Base-by-base conservation (phyloP, 2,113 vertebrate species). In the Apaloderma vittatum region DNA sequence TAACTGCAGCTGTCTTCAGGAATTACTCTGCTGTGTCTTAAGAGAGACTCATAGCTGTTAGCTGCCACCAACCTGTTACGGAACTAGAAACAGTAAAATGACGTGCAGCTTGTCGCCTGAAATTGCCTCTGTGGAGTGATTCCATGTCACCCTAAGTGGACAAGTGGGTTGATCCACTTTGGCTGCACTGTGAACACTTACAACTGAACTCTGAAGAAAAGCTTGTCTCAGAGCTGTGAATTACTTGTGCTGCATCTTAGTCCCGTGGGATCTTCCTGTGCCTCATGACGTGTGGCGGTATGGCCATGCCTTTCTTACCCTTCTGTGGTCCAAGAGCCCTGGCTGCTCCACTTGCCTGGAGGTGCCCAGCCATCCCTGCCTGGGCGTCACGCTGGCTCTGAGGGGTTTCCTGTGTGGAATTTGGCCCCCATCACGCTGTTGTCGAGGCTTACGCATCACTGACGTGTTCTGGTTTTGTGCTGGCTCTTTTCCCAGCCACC, bases 391-490 rank as follows among this genome's bases (percentile, higher is more conserved):
- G 7, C 18, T n/a, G 65, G 8, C 46, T 62, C 37, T 21, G 24
- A 6, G 34, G 43, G 52, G 26, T 65, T 66, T 77, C 55, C 57
- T 22, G 18, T 2, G 0, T 10, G 21, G 43, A 63, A 52, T 79
- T 85, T 52, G 68, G 68, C 45, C 12, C 66, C 2, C 17, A 1
- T 3, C 26, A 26, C 45, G 16, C 45, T 40, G 40, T 40, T 0
- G 0, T 12, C 2, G 2, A 51, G 63, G 32, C 21, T 59, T 52
- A 40, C 2, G 2, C 4, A 1, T 66, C 27, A 15, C 37, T 36
- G 2, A 22, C 48, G 72, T 57, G 10, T 55, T 90, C 17, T 10
- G 17, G 4, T 1, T 16, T 85, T 87, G 22, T 74, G 54, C 21
- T 87, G 80, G 12, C 65, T 65, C 15, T 71, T 71, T 82, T n/a